Percentiles rank a stretch among this genome's conserved stretches.
Evolutionary conservation across 1,140 invertebrate species (phyloP).

Genomic region (Homalodisca vitripennis): DNA sequence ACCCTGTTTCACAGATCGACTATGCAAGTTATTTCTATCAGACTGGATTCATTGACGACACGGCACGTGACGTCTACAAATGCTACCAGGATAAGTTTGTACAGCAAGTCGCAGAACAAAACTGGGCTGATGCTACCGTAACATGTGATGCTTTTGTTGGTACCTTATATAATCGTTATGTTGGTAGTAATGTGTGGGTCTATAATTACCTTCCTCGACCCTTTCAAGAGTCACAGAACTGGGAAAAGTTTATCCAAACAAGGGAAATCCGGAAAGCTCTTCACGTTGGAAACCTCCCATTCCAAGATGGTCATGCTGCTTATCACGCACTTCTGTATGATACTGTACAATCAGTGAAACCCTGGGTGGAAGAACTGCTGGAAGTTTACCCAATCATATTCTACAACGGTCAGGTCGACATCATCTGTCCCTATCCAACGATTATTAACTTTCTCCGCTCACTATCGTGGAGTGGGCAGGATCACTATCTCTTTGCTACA

Average conservation of each 20-base stretch:
- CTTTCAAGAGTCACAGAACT: slow-evolving; percentile 18
- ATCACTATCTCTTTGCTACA: slow-evolving; percentile 62
- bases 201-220: slow-evolving; percentile 78
- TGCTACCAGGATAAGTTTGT: slow-evolving; percentile 18
- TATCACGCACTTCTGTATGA: slow-evolving; percentile 70
- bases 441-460: slow-evolving; percentile 63
- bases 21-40: slow-evolving; percentile 82
- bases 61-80: slow-evolving; percentile 43
- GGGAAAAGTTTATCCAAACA: slow-evolving; percentile 60
- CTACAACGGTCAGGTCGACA: slow-evolving; percentile 77
- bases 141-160: slow-evolving; percentile 53
- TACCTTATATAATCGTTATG: neutral
- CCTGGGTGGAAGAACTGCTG: slow-evolving; percentile 68
- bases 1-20: slow-evolving; percentile 72
- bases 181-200: slow-evolving; percentile 70
- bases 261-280: slow-evolving; percentile 55
- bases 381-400: slow-evolving; percentile 66
- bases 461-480: slow-evolving; percentile 64
- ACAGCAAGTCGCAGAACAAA: neutral
- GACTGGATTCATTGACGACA: slow-evolving; percentile 54
- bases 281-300: slow-evolving; percentile 75
- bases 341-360: slow-evolving; percentile 79
- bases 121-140: slow-evolving; percentile 11
- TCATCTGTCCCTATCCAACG: slow-evolving; percentile 77
- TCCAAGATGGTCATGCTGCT: slow-evolving; percentile 53